phyloP scores from a whole-genome alignment of 2,888 invertebrate genomes.

The Campopleginae sp. region DNA sequence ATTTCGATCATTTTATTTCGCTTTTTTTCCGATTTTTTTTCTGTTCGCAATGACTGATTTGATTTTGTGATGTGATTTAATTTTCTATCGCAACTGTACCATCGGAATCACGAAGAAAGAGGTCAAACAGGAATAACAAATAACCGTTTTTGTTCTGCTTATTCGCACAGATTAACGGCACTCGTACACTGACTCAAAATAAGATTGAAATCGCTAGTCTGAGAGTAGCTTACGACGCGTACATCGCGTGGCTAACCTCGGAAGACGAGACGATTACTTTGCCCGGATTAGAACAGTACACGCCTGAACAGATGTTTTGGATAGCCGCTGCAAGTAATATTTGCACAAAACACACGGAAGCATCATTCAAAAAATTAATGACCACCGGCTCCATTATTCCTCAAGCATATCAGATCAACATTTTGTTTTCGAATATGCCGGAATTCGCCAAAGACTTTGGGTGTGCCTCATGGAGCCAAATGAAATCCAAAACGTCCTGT shows the following conservation, averaged over 20 bases:
- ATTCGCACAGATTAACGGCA: background rate
- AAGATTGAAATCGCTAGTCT: background rate
- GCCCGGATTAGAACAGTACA: slow-evolving; percentile 4
- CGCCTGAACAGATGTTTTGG: slow-evolving; percentile 15
- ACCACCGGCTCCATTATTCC: background rate
- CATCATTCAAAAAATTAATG: background rate
- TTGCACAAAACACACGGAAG: background rate
- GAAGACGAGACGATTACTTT: background rate
- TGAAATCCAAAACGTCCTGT: background rate
- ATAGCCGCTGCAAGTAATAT: slow-evolving; percentile 1
- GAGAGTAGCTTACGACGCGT: background rate
- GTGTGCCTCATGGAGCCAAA: background rate
- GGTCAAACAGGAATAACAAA: background rate
- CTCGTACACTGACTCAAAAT: background rate
- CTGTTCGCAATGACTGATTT: background rate
- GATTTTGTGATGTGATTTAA: background rate
- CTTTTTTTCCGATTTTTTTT: background rate
- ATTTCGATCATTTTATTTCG: background rate
- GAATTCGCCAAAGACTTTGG: background rate
- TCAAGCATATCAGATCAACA: background rate
- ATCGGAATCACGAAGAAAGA: background rate
- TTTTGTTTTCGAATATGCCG: background rate
- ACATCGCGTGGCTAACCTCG: background rate
- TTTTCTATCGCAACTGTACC: background rate
- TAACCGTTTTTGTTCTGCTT: background rate